Evolutionary conservation across 1,140 invertebrate species (phyloP).

Genomic region (Danaus melanippus): DNA sequence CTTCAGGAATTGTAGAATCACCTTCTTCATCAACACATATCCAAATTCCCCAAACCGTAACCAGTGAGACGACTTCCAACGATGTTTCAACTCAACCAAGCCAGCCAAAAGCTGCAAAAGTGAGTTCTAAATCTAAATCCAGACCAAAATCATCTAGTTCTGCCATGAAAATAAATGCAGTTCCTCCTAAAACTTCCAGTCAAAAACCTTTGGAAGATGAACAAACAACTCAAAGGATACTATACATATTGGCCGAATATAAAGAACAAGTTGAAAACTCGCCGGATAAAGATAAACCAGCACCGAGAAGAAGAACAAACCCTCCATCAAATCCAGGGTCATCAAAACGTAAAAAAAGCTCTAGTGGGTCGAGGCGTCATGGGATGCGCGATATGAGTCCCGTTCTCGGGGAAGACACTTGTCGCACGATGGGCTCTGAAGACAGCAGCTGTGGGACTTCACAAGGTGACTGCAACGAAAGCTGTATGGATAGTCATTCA

Average conservation of each 20-base stretch:
- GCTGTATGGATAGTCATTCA: constrained; percentile 60
- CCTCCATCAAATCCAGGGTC: constrained; percentile 81
- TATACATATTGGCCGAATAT: constrained; percentile 86
- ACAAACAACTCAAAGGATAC: constrained; percentile 84
- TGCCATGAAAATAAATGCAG: constrained; percentile 76
- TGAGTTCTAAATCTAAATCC: constrained; percentile 68
- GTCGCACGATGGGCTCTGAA: constrained; percentile 79
- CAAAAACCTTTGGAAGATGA: constrained; percentile 87
- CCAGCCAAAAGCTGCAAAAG: constrained; percentile 54
- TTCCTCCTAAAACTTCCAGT: constrained; percentile 77
- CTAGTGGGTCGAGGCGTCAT: constrained; percentile 70
- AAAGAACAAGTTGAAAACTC: constrained; percentile 85
- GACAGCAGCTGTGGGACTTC: constrained; percentile 80
- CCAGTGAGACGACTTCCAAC: constrained; percentile 67
- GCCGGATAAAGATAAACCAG: constrained; percentile 87
- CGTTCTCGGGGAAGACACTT: constrained; percentile 75
- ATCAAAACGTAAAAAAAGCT: constrained; percentile 82
- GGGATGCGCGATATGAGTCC: constrained; percentile 73
- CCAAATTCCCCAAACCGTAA: constrained; percentile 49
- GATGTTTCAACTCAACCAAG: constrained; percentile 34
- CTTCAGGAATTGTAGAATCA: constrained; percentile 55
- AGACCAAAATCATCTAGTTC: constrained; percentile 71
- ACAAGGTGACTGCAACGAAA: constrained; percentile 69
- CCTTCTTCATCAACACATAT: constrained; percentile 50
- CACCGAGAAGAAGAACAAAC: constrained; percentile 81